Percentiles rank a stretch among this genome's conserved stretches.
Conservation (phyloP, 2,113 vertebrate genomes). For the Gorsachius goisagi region DNA sequence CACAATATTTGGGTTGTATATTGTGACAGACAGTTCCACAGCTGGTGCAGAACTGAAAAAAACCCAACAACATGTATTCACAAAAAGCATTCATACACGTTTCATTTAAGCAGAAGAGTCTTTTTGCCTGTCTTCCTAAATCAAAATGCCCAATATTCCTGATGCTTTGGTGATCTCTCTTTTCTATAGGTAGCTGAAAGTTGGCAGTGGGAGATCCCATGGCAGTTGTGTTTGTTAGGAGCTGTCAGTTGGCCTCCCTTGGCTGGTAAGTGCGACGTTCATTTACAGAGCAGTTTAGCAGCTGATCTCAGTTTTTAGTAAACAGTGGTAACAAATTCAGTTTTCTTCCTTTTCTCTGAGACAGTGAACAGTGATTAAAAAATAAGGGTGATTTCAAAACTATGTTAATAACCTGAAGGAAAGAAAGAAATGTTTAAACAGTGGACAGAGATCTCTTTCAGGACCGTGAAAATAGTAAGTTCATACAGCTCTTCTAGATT, state of each 20-base stretch:
- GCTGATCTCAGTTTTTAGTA: neutral
- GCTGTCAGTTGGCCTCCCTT: neutral
- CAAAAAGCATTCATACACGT: neutral
- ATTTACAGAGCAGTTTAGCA: neutral
- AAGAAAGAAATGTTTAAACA: neutral
- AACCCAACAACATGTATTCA: neutral
- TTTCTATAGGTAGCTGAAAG: neutral
- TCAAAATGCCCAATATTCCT: neutral
- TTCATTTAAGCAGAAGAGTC: neutral
- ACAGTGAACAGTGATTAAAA: neutral
- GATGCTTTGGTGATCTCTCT: neutral
- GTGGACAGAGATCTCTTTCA: neutral
- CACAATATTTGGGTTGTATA: neutral
- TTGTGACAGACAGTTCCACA: neutral
- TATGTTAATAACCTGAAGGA: neutral
- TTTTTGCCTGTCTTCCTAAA: neutral
- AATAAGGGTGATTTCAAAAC: neutral
- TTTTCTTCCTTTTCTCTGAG: neutral
- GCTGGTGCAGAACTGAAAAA: neutral
- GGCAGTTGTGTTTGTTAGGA: neutral
- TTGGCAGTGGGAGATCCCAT: neutral
- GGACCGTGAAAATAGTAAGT: neutral
- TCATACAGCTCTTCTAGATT: neutral
- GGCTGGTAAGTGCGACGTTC: neutral
- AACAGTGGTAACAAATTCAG: neutral